These are phyloP conservation scores for Temnothorax nylanderi DNA, from an alignment of 1,140 invertebrate genomes.

Conservation along the genomic window DNA sequence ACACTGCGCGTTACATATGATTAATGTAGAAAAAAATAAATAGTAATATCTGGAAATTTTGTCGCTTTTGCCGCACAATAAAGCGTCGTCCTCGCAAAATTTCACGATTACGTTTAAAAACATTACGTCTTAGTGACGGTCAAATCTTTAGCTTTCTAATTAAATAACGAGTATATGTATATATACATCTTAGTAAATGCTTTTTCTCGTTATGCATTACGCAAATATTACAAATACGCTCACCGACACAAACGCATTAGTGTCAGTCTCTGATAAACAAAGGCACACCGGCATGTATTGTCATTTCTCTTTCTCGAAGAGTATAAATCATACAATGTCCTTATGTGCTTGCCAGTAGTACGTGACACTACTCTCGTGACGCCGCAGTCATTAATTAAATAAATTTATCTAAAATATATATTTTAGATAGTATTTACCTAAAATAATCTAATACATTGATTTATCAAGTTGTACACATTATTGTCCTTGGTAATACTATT, in stretches of 20 bases:
- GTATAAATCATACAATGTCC: neutral
- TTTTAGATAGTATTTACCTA: constrained; percentile 44
- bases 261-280: neutral
- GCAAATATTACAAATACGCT: constrained; percentile 6
- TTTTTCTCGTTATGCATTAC: constrained; percentile 20
- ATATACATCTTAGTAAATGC: constrained; percentile 46
- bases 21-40: constrained; percentile 72
- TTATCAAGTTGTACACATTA: constrained; percentile 25
- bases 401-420: constrained; percentile 43
- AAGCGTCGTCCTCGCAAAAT: constrained; percentile 46
- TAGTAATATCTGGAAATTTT: constrained; percentile 53
- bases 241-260: neutral
- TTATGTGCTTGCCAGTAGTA: neutral
- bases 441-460: constrained; percentile 24
- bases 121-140: constrained; percentile 37
- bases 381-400: constrained; percentile 15
- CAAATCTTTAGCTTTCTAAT: constrained; percentile 30
- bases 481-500: constrained; percentile 14
- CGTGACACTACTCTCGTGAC: neutral
- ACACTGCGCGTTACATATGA: constrained; percentile 70
- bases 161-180: constrained; percentile 46
- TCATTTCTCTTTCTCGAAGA: neutral
- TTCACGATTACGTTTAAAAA: constrained; percentile 54
- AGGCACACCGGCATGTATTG: neutral
- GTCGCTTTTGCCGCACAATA: constrained; percentile 3